phyloP scores from a whole-genome alignment of 2,888 invertebrate genomes.

The Hofmannophila pseudospretella region DNA sequence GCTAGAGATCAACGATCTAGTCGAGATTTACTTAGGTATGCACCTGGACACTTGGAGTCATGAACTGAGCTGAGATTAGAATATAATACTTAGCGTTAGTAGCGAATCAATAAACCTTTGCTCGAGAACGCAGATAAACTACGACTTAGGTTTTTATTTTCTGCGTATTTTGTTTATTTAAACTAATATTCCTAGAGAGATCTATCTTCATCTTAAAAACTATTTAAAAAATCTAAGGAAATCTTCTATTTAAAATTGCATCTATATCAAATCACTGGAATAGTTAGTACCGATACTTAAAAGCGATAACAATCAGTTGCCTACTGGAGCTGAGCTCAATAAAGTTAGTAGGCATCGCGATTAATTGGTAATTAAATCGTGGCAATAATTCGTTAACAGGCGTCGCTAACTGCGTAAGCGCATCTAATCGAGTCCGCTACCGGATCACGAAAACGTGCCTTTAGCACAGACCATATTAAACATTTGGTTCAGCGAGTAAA shows the following conservation, averaged over 20 bases:
- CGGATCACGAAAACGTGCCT: background rate
- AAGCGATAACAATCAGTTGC: slow-evolving; percentile 38
- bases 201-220: too few species aligned
- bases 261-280: too few species aligned
- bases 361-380: slow-evolving; percentile 63
- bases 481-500: too few species aligned
- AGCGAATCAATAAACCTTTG: background rate
- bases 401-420: slow-evolving; percentile 47
- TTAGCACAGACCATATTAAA: too few species aligned
- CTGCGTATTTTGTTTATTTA: too few species aligned
- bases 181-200: too few species aligned
- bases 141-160: too few species aligned
- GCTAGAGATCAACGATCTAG: slow-evolving; percentile 71
- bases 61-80: slow-evolving; percentile 2
- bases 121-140: background rate
- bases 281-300: slow-evolving; percentile 7
- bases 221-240: too few species aligned
- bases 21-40: slow-evolving; percentile 65
- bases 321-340: slow-evolving; percentile 47
- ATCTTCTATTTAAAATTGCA: too few species aligned
- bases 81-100: background rate
- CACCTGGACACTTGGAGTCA: slow-evolving; percentile 29
- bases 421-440: background rate
- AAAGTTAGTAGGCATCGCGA: slow-evolving; percentile 34
- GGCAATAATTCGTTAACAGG: slow-evolving; percentile 57